Percentiles rank a stretch among this genome's conserved stretches.
Evolutionary conservation across 2,888 invertebrate species (phyloP).

Genomic region (Oeneis ivallda): DNA sequence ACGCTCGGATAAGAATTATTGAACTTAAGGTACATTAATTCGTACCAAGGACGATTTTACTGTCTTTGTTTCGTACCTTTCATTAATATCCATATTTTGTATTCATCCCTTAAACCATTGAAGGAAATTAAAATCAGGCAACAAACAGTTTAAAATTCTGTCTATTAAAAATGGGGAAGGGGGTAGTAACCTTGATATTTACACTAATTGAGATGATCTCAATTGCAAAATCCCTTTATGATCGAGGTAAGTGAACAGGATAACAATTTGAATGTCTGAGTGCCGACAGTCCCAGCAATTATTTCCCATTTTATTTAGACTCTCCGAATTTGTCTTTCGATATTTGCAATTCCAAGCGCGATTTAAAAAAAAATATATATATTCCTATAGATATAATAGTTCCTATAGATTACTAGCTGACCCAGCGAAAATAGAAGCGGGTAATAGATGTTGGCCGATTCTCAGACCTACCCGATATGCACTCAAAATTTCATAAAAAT

Average conservation of each 20-base stretch:
- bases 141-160: background rate
- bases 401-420: background rate
- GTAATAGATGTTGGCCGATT: too few relatives aligned
- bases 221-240: conserved; percentile 30
- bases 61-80: too few relatives aligned
- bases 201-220: conserved; percentile 20
- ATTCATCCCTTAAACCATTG: too few relatives aligned
- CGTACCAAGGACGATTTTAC: too few relatives aligned
- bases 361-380: background rate
- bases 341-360: conserved; percentile 9
- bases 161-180: conserved; percentile 7
- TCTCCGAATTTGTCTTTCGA: conserved; percentile 42
- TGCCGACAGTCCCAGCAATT: conserved; percentile 34
- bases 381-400: too few relatives aligned
- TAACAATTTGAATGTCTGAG: conserved; percentile 38
- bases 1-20: too few relatives aligned
- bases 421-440: too few relatives aligned
- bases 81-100: too few relatives aligned
- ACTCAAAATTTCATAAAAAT: too few relatives aligned
- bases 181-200: conserved; percentile 21
- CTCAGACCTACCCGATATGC: too few relatives aligned
- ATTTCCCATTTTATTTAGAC: conserved; percentile 55
- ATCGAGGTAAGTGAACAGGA: conserved; percentile 30
- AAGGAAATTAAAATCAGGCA: too few relatives aligned
- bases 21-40: too few relatives aligned